Conservation (phyloP, 2,113 vertebrate species). For the Mobula birostris region DNA sequence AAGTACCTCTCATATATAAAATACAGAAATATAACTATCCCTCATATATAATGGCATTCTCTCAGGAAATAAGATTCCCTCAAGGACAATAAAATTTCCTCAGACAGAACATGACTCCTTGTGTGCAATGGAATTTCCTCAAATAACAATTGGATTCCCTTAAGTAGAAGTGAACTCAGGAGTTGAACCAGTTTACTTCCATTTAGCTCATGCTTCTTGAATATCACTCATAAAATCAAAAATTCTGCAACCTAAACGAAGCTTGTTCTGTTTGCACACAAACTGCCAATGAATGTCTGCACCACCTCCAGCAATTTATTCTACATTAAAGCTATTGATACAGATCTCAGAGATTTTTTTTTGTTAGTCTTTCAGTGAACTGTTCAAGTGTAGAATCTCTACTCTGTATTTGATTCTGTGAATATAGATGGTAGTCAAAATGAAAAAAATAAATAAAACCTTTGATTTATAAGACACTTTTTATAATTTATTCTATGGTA, state of each 20-base stretch:
- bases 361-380: not conserved
- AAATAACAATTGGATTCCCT: not conserved
- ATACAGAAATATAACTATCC: not conserved
- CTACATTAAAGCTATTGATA: not conserved
- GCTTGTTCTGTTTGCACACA: not conserved
- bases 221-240: not conserved
- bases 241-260: not conserved
- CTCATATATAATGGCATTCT: no score
- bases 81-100: not conserved
- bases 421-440: not conserved
- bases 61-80: not conserved
- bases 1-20: not conserved
- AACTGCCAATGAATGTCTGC: not conserved
- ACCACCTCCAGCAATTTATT: not conserved
- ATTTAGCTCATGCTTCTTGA: not conserved
- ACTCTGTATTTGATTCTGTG: not conserved
- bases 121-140: not conserved
- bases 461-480: no score
- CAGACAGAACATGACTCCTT: not conserved
- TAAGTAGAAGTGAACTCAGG: not conserved
- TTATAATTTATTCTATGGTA: no score
- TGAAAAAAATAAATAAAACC: no score
- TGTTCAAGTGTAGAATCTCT: not conserved
- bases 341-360: not conserved
- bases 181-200: not conserved